phyloP scores from a whole-genome alignment of 2,797 vertebrate genomes.

The Sebastes variabilis region DNA sequence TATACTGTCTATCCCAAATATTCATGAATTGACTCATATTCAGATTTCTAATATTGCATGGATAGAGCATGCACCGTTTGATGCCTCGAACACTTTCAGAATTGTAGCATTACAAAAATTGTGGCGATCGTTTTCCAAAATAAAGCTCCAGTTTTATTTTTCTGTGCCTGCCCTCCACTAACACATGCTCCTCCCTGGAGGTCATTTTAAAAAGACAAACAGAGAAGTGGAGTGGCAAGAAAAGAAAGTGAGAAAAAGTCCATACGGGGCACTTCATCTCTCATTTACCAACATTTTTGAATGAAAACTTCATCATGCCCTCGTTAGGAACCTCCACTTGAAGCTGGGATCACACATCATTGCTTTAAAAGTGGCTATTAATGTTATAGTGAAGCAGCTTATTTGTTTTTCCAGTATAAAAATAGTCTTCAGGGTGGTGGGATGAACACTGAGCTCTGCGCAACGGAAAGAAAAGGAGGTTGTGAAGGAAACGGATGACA shows the following conservation, averaged over 20 bases:
- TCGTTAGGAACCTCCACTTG: neutral
- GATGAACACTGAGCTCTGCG: neutral
- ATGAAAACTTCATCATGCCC: neutral
- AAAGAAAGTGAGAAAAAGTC: too few relatives aligned
- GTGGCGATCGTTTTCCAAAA: neutral
- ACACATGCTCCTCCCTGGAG: neutral
- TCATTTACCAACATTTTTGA: neutral
- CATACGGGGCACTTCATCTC: neutral
- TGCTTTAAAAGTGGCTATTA: neutral
- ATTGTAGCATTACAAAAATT: too few relatives aligned
- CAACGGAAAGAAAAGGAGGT: neutral
- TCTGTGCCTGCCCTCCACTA: neutral
- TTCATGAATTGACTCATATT: neutral
- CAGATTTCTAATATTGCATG: neutral
- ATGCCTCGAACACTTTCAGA: neutral
- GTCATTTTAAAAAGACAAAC: neutral
- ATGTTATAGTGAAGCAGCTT: neutral
- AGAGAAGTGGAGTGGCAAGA: neutral
- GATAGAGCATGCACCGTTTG: neutral
- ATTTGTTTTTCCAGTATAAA: neutral
- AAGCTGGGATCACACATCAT: neutral
- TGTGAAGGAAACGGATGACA: neutral
- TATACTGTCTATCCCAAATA: neutral
- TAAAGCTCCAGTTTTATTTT: neutral
- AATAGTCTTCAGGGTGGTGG: neutral